A percentile compares a stretch with the other conserved stretches of the same genome.
Evolutionary conservation across 1,140 invertebrate species (phyloP).

Genomic region (Sarcophaga peregrina): DNA sequence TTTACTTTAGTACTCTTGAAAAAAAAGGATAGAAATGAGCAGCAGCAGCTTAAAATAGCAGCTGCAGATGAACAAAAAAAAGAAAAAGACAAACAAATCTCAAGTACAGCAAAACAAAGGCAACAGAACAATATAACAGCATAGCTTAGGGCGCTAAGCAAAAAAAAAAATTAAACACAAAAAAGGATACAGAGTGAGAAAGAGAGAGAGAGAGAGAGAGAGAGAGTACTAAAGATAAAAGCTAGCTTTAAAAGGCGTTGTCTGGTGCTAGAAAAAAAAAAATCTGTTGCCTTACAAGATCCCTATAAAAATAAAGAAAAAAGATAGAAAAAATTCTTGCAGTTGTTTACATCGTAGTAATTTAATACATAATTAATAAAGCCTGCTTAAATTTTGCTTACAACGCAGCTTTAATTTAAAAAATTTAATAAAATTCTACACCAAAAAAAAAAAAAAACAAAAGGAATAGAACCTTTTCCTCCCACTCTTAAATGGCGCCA

Average conservation of each 20-base stretch:
- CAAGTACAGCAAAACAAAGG: conserved; percentile 25
- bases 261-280: background rate
- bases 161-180: background rate
- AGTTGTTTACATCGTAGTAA: too few relatives aligned
- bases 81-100: background rate
- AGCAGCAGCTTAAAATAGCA: conserved; percentile 1
- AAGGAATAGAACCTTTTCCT: background rate
- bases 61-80: background rate
- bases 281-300: background rate
- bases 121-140: background rate
- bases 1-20: background rate
- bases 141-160: conserved; percentile 9
- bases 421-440: too few relatives aligned
- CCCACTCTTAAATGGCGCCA: background rate
- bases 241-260: conserved; percentile 21
- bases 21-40: background rate
- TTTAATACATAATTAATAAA: too few relatives aligned
- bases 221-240: background rate
- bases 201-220: background rate
- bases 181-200: background rate
- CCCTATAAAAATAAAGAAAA: background rate
- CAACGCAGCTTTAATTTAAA: too few relatives aligned
- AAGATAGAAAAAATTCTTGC: too few relatives aligned
- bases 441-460: too few relatives aligned
- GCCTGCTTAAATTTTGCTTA: too few relatives aligned